Base-by-base conservation (phyloP, 2,888 invertebrate genomes). In the Drosophila leonis region DNA sequence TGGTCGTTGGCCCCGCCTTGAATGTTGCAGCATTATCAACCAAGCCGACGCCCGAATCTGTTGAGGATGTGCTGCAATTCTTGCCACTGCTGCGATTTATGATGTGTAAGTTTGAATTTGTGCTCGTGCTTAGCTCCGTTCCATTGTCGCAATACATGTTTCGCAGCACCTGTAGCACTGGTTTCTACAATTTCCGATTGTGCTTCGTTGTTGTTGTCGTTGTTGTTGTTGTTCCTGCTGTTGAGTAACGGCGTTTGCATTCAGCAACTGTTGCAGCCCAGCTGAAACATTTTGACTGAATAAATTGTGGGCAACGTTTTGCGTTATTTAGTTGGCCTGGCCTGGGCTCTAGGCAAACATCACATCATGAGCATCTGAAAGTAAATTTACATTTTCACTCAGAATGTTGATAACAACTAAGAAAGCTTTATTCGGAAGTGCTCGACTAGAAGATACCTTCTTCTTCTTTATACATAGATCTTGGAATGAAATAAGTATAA, bases 1-100 rank as follows among this genome's bases (percentile, higher is more conserved):
- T 80, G 75, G 72, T 71, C 76, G 63, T 64, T 68, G 66, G 59
- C 56, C 41, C 63, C 54, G 66, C 62, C 51, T 76, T 75, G 24
- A 69, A 78, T 39, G 72, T 63, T 13, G 90, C 82, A 27, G 74
- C 78, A 65, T 83, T 91, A 56, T 92, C 92, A 68, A 87, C 86
- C 37, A 90, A 77, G 65, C 90, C 85, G 39, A 92, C 91, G 39
- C 92, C 92, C 18, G 92, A 93, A 79, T 93, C 93, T 64, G 91
- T 88, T 52, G 92, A 91, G 33, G 90, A 90, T 69, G 91, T 88
- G 72, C 92, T 91, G 76, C 90, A 82, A 62, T 87, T 87, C 57
- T 85, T 85, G 44, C 79, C 82, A 41, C 76, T 81, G 15, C 77
- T 63, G 52, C 84, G 61, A 54, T 84, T 87, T 59, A 67, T 76